Conservation (phyloP, 2,888 invertebrate species). For the Anarsia innoxiella region DNA sequence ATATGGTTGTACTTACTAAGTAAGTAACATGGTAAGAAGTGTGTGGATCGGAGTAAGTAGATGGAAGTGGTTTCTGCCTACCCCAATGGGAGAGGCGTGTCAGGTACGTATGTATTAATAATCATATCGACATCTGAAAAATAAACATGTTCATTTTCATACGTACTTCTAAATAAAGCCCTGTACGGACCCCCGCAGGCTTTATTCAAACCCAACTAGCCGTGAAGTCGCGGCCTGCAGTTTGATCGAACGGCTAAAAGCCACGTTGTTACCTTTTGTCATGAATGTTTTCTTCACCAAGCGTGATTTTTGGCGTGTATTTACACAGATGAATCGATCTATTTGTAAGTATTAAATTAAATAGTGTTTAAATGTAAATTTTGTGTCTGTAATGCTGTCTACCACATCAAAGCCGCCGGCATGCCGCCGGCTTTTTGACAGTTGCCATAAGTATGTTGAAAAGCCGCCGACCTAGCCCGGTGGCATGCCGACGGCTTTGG, state of each 20-base stretch:
- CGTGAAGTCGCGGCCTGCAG: constrained; percentile 10
- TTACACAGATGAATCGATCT: too few species aligned
- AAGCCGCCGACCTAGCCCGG: too few species aligned
- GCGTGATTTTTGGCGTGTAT: too few species aligned
- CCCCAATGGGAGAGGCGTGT: neutral
- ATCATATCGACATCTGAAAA: neutral
- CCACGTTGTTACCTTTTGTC: constrained; percentile 6
- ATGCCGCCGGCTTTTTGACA: too few species aligned
- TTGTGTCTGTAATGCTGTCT: too few species aligned
- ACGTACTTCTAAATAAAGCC: neutral
- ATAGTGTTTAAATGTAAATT: too few species aligned
- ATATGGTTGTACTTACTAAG: neutral
- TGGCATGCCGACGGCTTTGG: too few species aligned
- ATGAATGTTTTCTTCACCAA: neutral
- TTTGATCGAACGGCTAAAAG: constrained; percentile 11
- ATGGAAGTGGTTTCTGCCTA: neutral
- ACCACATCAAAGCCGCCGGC: too few species aligned
- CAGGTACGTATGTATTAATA: neutral
- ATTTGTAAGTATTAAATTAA: too few species aligned
- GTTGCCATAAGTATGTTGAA: too few species aligned
- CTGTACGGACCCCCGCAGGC: constrained; percentile 4
- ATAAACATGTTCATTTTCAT: neutral
- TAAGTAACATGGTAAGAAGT: too few species aligned
- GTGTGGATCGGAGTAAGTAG: neutral
- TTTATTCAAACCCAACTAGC: constrained; percentile 12